These are phyloP conservation scores for Falco cherrug DNA, from an alignment of 2,797 vertebrate species.

Conservation along the genomic window DNA sequence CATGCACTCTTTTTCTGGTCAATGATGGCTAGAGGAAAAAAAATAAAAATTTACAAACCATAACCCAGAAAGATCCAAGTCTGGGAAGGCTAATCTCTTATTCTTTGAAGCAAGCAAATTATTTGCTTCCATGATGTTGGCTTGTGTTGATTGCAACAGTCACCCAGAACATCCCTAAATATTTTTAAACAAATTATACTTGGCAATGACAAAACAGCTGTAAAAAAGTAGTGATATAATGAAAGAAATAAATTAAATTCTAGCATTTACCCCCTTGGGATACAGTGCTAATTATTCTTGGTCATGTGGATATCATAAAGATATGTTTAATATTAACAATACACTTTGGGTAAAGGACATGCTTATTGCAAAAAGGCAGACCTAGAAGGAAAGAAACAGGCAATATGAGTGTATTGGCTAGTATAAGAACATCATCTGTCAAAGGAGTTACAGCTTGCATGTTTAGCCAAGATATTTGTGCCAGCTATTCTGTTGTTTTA, in stretches of 20 bases:
- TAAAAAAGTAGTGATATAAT: background rate
- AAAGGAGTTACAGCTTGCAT: background rate
- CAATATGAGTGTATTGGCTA: background rate
- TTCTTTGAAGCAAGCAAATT: background rate
- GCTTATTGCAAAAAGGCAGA: background rate
- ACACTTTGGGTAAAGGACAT: background rate
- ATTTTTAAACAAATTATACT: background rate
- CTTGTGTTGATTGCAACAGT: background rate
- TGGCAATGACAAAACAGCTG: background rate
- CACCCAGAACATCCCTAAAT: background rate
- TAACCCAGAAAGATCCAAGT: background rate
- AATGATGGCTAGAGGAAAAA: background rate
- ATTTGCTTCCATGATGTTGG: background rate
- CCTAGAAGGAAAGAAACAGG: background rate
- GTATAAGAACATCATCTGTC: background rate
- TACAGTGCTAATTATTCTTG: background rate
- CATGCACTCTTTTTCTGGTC: background rate
- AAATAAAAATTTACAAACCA: background rate
- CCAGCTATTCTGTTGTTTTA: background rate
- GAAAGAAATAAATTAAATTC: background rate
- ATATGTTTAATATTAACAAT: background rate
- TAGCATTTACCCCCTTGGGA: background rate
- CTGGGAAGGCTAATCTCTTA: background rate
- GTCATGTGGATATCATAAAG: background rate
- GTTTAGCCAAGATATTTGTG: background rate